Percentiles rank a stretch among this genome's conserved stretches.
phyloP scores from a whole-genome alignment of 2,113 vertebrate genomes.

The Promerops cafer region DNA sequence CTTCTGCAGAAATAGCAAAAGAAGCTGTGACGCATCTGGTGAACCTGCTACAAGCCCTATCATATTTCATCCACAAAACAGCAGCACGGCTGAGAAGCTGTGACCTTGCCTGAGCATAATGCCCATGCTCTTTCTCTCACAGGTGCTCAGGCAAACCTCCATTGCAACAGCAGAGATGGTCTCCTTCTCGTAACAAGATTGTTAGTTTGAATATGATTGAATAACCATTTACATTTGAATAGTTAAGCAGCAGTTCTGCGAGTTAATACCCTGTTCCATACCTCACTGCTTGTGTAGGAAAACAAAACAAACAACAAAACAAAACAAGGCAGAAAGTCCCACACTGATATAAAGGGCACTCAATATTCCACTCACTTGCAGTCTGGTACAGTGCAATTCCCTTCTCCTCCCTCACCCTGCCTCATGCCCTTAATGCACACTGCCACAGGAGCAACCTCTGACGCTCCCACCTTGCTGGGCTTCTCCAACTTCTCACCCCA shows the following conservation, averaged over 20 bases:
- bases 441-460: not conserved
- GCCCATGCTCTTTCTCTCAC: not conserved
- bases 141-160: not conserved
- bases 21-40: not conserved
- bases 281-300: not conserved
- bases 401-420: not conserved
- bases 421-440: accelerated
- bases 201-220: not conserved
- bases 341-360: not conserved
- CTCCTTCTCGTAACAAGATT: not conserved
- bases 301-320: not conserved
- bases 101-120: not conserved
- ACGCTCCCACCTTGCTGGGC: not conserved
- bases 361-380: not conserved
- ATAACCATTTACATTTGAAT: not conserved
- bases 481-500: not conserved
- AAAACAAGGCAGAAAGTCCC: not conserved
- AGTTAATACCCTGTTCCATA: not conserved
- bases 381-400: not conserved
- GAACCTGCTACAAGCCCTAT: not conserved
- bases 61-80: not conserved
- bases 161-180: not conserved
- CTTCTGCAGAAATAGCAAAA: not conserved
- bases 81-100: not conserved
- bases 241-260: not conserved